phyloP scores from a whole-genome alignment of 2,888 invertebrate species.

The Netelia fuscicornis region DNA sequence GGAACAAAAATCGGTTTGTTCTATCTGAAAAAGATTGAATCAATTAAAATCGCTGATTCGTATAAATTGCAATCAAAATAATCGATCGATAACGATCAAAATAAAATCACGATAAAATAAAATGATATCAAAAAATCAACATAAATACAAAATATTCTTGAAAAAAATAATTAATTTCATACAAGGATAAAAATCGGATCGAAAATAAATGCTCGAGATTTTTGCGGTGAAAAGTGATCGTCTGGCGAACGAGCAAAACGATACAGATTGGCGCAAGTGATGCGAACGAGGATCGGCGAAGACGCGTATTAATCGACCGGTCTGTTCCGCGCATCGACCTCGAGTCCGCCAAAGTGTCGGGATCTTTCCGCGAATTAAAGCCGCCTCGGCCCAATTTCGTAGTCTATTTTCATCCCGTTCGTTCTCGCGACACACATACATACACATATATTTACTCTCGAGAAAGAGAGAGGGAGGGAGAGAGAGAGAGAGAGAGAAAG shows the following conservation, averaged over 20 bases:
- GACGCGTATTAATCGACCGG: constrained; percentile 16
- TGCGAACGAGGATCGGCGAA: constrained; percentile 38
- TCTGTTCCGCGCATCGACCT: constrained; percentile 66
- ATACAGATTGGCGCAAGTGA: constrained; percentile 61
- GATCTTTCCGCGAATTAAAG: constrained; percentile 69
- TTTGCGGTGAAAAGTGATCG: constrained; percentile 43
- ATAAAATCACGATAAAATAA: constrained; percentile 6
- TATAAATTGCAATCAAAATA: too few relatives aligned
- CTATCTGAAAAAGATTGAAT: background rate
- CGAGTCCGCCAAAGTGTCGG: constrained; percentile 65
- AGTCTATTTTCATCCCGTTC: constrained; percentile 70
- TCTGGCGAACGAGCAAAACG: constrained; percentile 6
- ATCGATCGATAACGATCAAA: background rate
- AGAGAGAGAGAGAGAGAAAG: constrained; percentile 21
- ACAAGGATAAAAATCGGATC: background rate
- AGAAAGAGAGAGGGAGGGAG: constrained; percentile 1
- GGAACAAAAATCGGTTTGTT: background rate
- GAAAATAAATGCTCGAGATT: constrained; percentile 21
- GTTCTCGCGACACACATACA: constrained; percentile 54
- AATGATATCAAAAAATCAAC: constrained; percentile 10
- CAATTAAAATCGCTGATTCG: too few relatives aligned
- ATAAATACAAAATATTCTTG: too few relatives aligned
- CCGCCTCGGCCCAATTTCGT: constrained; percentile 71
- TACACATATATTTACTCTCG: background rate
- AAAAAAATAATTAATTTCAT: constrained; percentile 17